These are phyloP conservation scores for Hylaeus anthracinus DNA, from an alignment of 1,140 invertebrate genomes.

Conservation along the genomic window DNA sequence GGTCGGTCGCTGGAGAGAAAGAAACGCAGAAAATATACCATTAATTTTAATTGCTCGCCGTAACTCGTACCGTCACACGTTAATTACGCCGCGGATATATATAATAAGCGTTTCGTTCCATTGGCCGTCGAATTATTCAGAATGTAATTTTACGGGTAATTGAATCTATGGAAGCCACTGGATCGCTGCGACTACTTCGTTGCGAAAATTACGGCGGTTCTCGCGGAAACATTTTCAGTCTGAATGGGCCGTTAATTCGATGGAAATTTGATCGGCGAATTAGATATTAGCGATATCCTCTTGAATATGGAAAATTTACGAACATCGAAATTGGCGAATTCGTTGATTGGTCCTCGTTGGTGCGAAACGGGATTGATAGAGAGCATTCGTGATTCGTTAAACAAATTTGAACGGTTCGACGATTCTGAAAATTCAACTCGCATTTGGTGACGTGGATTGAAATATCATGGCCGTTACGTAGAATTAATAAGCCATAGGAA, in stretches of 20 bases:
- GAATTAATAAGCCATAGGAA: no score
- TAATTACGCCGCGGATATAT: slow-evolving; percentile 29
- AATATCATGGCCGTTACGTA: no score
- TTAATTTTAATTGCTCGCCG: slow-evolving; percentile 28
- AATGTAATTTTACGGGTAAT: slow-evolving; percentile 39
- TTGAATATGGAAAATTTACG: no score
- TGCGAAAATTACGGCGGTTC: background rate
- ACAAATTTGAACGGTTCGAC: no score
- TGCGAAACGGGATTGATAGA: no score
- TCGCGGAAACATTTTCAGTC: background rate
- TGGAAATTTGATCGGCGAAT: background rate
- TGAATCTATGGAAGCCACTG: background rate
- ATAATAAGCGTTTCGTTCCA: slow-evolving; percentile 42
- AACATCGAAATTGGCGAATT: no score
- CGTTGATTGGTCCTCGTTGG: no score
- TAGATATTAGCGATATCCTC: background rate
- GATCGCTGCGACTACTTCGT: slow-evolving; percentile 3
- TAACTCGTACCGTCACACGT: slow-evolving; percentile 26
- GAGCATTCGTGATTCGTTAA: no score
- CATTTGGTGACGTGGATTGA: no score
- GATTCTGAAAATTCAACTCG: no score
- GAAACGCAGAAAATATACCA: slow-evolving; percentile 22
- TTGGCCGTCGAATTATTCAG: slow-evolving; percentile 18
- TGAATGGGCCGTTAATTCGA: background rate
- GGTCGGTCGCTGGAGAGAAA: background rate